Evolutionary conservation across 2,888 invertebrate species (phyloP), one percentile per base, ranked within the genome.

Genomic region (Pomacea canaliculata): DNA sequence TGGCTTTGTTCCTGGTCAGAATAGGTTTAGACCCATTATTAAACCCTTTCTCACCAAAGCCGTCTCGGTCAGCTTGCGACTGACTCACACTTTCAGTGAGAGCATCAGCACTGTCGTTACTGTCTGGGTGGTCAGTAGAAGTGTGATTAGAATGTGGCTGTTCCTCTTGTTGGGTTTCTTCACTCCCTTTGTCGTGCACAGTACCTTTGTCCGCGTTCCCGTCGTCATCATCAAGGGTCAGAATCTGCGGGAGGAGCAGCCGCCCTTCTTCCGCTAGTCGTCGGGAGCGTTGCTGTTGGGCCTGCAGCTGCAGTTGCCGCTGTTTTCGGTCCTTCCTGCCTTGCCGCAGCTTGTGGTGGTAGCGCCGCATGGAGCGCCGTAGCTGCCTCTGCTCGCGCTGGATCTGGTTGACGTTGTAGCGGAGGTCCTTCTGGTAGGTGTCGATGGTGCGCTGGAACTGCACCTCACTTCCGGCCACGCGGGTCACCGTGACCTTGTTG

Each of bases 381-480:
- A 85, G 81, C 71, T 79, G 77, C 37, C 79, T 79, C 76, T 85
- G 83, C 70, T 85, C 84, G 18, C 84, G 79, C 9, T 80, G 76
- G 27, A 86, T 83, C 62, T 82, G 82, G 78, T 83, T 83, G 9
- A 85, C 81, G 3, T 80, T 76, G 37, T 80, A 79, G n/a, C 82
- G 80, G 78, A 85, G 82, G 76, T 86, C 86, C 12, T 62, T 48
- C 51, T 71, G 78, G 78, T 85, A 84, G 70, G 84, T 78, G 77
- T 83, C 85, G n/a, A 85, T 76, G n/a, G 77, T 78, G 51, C 85
- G 79, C 66, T 84, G 83, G 76, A 83, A 85, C 78, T 85, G 82
- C 1, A 85, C 82, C 73, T 85, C 85, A 78, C 81, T 82, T 77
- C 84, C 82, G 49, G 86, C 86, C 23, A 86, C 84, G 37, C 85